A percentile compares a stretch with the other conserved stretches of the same genome.
Evolutionary conservation across 2,113 vertebrate species (phyloP).

Genomic region (Oreochromis aureus): DNA sequence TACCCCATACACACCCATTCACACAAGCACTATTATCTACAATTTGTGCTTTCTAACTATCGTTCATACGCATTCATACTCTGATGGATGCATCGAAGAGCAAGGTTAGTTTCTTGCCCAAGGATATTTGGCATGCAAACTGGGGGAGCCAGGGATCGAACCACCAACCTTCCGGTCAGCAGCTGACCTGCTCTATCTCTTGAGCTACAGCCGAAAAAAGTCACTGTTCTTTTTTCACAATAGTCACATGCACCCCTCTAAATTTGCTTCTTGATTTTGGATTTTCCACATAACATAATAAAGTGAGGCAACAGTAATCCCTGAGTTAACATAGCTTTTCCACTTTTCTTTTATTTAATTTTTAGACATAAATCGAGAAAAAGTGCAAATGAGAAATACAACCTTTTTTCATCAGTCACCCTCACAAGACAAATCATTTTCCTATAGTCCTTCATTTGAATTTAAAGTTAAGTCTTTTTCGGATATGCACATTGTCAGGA

Average conservation of each 20-base stretch:
- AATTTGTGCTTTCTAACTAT: too few relatives aligned
- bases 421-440: neutral
- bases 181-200: too few relatives aligned
- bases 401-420: neutral
- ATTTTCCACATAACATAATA: neutral
- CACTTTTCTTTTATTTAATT: neutral
- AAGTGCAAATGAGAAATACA: neutral
- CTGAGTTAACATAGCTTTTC: neutral
- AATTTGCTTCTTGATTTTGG: neutral
- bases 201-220: too few relatives aligned
- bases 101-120: too few relatives aligned
- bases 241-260: neutral
- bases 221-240: neutral
- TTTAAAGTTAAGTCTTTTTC: neutral
- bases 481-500: neutral
- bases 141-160: too few relatives aligned
- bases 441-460: neutral
- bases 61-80: too few relatives aligned
- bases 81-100: too few relatives aligned
- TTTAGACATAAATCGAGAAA: neutral
- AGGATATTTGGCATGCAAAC: too few relatives aligned
- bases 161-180: too few relatives aligned
- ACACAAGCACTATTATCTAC: too few relatives aligned
- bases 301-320: neutral
- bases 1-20: too few relatives aligned